These are phyloP conservation scores for Syngnathus floridae DNA, from an alignment of 2,113 vertebrate species.

Conservation along the genomic window DNA sequence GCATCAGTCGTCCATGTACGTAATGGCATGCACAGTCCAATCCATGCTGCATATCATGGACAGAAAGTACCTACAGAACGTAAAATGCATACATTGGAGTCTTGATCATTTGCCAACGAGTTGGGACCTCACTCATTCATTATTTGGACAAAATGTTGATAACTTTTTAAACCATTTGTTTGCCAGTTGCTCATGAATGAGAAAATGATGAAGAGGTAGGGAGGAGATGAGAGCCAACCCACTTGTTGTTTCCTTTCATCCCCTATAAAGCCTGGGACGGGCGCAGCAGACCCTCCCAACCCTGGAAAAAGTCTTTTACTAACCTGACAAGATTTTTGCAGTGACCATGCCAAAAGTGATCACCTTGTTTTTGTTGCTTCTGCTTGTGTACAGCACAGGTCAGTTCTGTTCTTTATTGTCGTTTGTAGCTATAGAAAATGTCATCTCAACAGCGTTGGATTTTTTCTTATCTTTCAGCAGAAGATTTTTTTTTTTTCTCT, in stretches of 20 bases:
- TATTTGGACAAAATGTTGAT: not conserved
- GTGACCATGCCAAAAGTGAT: conserved; percentile 29
- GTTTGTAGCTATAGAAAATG: not conserved
- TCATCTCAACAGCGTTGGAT: not conserved
- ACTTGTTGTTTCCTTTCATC: conserved; percentile 36
- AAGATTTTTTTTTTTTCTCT: no score
- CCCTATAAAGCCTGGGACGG: conserved; percentile 54
- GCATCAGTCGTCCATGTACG: not conserved
- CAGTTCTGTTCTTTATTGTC: conserved; percentile 16
- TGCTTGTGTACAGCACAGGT: conserved; percentile 37
- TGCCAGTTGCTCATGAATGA: conserved; percentile 16
- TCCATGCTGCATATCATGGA: not conserved
- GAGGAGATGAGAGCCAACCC: conserved; percentile 8
- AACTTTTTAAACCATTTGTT: conserved; percentile 12
- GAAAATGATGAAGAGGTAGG: conserved; percentile 1
- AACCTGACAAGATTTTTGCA: conserved; percentile 2
- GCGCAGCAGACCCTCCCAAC: conserved; percentile 2
- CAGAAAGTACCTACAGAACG: no score
- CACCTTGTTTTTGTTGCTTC: conserved; percentile 23
- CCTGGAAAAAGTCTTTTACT: not conserved
- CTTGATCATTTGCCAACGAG: no score
- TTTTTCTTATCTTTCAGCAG: not conserved
- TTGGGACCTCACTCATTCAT: not conserved
- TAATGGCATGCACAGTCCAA: not conserved
- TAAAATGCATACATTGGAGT: no score